Evolutionary conservation across 2,113 vertebrate species (phyloP).

Genomic region (Ceratotherium simum): DNA sequence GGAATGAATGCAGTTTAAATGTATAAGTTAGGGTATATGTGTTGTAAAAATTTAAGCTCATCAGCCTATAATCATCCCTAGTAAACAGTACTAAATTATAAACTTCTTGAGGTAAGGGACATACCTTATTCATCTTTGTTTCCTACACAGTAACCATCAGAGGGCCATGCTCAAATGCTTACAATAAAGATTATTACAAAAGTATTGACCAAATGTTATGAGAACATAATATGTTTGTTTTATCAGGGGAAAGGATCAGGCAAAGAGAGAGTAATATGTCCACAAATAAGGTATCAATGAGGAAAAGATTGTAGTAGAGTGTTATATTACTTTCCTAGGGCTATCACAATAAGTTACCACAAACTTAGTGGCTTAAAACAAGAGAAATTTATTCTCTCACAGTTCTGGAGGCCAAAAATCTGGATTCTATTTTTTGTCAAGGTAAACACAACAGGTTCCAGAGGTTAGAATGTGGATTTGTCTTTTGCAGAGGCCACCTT

Average conservation of each 20-base stretch:
- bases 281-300: background rate
- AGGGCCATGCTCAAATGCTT: background rate
- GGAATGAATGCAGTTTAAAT: conserved; percentile 15
- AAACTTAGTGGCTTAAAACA: background rate
- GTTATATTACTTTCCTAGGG: background rate
- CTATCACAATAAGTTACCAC: background rate
- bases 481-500: background rate
- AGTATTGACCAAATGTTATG: background rate
- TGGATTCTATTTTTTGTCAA: background rate
- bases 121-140: background rate
- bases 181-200: background rate
- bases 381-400: background rate
- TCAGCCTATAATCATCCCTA: background rate
- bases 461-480: background rate
- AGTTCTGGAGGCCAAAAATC: background rate
- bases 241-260: background rate
- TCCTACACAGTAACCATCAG: background rate
- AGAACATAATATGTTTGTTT: background rate
- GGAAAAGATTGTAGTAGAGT: background rate
- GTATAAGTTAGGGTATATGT: background rate
- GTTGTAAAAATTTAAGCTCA: background rate
- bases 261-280: background rate
- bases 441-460: background rate
- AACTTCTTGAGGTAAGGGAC: background rate
- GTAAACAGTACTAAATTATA: background rate